These are phyloP conservation scores for Andrena flavipes DNA, from an alignment of 2,888 invertebrate species.

Conservation along the genomic window DNA sequence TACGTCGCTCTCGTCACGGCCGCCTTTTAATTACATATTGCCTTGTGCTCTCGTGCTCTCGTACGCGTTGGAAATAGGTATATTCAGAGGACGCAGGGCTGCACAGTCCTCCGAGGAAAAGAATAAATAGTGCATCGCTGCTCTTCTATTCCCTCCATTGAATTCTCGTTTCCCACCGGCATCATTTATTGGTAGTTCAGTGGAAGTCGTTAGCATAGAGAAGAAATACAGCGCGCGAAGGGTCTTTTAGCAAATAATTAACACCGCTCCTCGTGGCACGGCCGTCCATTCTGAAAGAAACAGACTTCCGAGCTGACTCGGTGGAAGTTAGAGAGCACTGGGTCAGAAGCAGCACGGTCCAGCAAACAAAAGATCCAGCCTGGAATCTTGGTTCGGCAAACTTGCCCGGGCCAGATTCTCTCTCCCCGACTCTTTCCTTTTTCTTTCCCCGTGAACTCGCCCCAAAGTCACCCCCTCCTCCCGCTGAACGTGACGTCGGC, in stretches of 20 bases:
- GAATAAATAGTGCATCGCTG: neutral
- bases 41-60: neutral
- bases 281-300: neutral
- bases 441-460: neutral
- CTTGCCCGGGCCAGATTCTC: slow-evolving; percentile 20
- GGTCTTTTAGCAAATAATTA: neutral
- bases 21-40: slow-evolving; percentile 73
- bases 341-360: neutral
- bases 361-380: slow-evolving; percentile 35
- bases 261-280: neutral
- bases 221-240: no score
- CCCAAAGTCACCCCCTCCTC: slow-evolving; percentile 16
- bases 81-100: no score
- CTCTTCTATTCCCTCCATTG: neutral
- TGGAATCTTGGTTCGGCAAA: slow-evolving; percentile 21
- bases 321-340: slow-evolving; percentile 4
- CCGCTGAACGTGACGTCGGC: slow-evolving; percentile 28
- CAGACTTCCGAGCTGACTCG: slow-evolving; percentile 13
- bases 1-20: slow-evolving; percentile 27
- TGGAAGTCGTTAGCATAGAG: no score
- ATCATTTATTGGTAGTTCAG: no score
- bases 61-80: neutral
- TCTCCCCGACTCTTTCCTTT: slow-evolving; percentile 11
- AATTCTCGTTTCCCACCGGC: no score
- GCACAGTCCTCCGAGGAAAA: no score